Evolutionary conservation across 2,797 vertebrate genomes (phyloP).

Genomic region (Macroramphosus scolopax): DNA sequence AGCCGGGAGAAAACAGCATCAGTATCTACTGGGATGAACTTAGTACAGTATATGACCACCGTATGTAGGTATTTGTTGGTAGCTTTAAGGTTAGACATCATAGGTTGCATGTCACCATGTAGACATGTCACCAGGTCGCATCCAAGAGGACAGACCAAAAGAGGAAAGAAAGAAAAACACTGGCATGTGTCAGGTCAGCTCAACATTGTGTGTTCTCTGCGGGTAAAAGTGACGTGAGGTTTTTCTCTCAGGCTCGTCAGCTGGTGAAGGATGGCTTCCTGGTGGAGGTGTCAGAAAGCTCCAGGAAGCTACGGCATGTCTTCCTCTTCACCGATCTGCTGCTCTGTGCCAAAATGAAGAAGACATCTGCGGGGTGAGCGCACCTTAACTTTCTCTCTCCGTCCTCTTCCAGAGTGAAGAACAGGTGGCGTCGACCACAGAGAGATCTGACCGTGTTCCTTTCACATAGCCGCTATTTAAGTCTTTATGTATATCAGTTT

Average conservation of each 20-base stretch:
- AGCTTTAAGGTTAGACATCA: too few relatives aligned
- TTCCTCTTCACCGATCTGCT: slow-evolving; percentile 98
- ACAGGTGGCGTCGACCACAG: not conserved
- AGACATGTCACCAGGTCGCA: too few relatives aligned
- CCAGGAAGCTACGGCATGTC: slow-evolving; percentile 94
- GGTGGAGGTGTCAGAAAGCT: slow-evolving; percentile 94
- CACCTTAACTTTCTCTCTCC: not conserved
- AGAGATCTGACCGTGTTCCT: not conserved
- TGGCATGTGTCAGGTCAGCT: not conserved
- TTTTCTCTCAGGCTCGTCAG: slow-evolving; percentile 85
- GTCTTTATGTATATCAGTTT: too few relatives aligned
- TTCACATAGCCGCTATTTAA: too few relatives aligned
- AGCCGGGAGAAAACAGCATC: too few relatives aligned
- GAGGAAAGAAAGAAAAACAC: not conserved
- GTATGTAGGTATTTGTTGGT: too few relatives aligned
- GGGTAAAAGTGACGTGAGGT: slow-evolving; percentile 20
- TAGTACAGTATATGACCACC: too few relatives aligned
- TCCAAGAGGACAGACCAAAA: too few relatives aligned
- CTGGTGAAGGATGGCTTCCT: slow-evolving; percentile 97
- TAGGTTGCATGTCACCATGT: too few relatives aligned
- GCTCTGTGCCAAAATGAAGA: slow-evolving; percentile 98
- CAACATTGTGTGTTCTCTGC: not conserved
- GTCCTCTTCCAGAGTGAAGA: not conserved
- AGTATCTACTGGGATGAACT: too few relatives aligned
- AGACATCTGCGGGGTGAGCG: slow-evolving; percentile 88